These are phyloP conservation scores for Odontamblyopus rebecca DNA, from an alignment of 2,797 vertebrate genomes.

Conservation along the genomic window DNA sequence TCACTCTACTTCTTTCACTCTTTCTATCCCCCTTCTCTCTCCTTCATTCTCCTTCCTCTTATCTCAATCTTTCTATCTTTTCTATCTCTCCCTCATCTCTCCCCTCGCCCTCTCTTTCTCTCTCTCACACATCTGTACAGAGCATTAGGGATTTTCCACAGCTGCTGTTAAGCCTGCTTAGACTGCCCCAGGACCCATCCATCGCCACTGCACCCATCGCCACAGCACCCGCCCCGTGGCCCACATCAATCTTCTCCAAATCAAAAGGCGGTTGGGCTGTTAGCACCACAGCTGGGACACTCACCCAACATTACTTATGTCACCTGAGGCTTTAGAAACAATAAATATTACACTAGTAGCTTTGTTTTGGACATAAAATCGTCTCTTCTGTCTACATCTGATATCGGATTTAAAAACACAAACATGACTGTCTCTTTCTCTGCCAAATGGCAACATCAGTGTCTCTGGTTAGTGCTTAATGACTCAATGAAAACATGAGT, in stretches of 20 bases:
- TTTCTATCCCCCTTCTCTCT: too few relatives aligned
- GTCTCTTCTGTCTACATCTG: background rate
- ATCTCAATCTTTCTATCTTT: too few relatives aligned
- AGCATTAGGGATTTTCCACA: constrained; percentile 65
- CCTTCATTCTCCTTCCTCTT: too few relatives aligned
- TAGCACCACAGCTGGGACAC: constrained; percentile 28
- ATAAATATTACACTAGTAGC: background rate
- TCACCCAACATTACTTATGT: constrained; percentile 5
- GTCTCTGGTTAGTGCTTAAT: background rate
- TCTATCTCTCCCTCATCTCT: too few relatives aligned
- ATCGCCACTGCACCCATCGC: constrained; percentile 44
- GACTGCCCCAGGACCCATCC: constrained; percentile 38
- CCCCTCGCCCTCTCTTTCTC: background rate
- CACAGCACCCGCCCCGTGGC: constrained; percentile 39
- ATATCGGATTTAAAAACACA: background rate
- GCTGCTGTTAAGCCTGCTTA: constrained; percentile 60
- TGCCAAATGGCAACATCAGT: background rate
- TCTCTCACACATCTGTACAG: constrained; percentile 63
- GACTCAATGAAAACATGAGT: constrained; percentile 2
- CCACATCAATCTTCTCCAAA: constrained; percentile 44
- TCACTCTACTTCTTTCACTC: too few relatives aligned
- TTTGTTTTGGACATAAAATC: constrained; percentile 5
- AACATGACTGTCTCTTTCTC: background rate
- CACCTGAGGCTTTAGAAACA: constrained; percentile 2
- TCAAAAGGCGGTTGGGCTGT: constrained; percentile 21